Conservation (phyloP, 2,888 invertebrate genomes). For the Petrophora chlorosata region DNA sequence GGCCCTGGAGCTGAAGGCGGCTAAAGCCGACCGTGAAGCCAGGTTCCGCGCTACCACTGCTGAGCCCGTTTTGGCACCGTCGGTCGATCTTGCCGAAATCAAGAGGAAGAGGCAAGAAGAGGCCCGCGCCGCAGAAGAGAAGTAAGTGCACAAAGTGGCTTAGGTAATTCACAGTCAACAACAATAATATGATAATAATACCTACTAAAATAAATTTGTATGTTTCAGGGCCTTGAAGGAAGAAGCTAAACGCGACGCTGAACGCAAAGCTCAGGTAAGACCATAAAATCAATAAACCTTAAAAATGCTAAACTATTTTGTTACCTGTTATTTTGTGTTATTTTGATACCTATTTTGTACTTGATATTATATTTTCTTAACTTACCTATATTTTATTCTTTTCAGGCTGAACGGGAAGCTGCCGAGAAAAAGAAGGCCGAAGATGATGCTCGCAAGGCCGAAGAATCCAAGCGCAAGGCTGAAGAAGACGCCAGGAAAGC, state of each 20-base stretch:
- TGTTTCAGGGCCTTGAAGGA: constrained; percentile 76
- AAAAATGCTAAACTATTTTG: neutral
- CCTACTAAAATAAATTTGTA: neutral
- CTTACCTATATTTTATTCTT: constrained; percentile 3
- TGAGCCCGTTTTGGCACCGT: constrained; percentile 72
- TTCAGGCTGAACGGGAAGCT: constrained; percentile 69
- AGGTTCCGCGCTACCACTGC: constrained; percentile 82
- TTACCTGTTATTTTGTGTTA: too few species aligned
- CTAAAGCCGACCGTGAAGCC: constrained; percentile 85
- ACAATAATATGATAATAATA: neutral
- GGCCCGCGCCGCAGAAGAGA: constrained; percentile 85
- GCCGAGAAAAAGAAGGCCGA: constrained; percentile 80
- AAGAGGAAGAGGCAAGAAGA: constrained; percentile 85
- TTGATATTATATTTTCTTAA: too few species aligned
- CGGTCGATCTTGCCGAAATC: constrained; percentile 81
- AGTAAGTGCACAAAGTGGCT: constrained; percentile 57
- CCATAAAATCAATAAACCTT: neutral
- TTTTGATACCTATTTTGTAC: too few species aligned
- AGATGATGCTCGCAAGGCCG: constrained; percentile 81
- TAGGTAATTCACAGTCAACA: neutral
- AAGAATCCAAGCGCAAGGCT: constrained; percentile 78
- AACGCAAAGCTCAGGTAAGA: constrained; percentile 75
- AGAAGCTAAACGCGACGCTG: constrained; percentile 78
- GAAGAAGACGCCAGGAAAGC: constrained; percentile 76
- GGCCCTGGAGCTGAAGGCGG: constrained; percentile 83